A percentile compares a stretch with the other conserved stretches of the same genome.
phyloP scores from a whole-genome alignment of 2,797 vertebrate genomes.

The Carapus acus region DNA sequence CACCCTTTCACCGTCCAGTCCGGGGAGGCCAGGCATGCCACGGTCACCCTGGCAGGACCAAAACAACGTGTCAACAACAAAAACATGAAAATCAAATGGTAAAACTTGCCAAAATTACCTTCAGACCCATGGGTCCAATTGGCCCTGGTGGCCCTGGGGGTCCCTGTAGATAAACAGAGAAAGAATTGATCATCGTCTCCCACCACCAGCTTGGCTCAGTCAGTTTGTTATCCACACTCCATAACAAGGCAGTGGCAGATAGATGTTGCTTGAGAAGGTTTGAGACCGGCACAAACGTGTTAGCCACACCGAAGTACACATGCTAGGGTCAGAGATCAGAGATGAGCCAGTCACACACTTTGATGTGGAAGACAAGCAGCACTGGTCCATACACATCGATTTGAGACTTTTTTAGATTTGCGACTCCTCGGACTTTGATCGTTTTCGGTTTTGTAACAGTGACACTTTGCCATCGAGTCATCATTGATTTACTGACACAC shows the following conservation, averaged over 20 bases:
- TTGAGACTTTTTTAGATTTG: neutral
- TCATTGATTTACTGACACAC: too few species aligned
- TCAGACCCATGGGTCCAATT: conserved; percentile 80
- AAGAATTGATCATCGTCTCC: neutral
- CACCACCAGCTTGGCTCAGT: neutral
- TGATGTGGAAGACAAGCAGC: neutral
- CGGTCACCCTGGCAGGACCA: conserved; percentile 80
- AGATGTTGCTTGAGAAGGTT: neutral
- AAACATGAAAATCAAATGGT: neutral
- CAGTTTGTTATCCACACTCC: neutral
- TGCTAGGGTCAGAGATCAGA: conserved; percentile 30
- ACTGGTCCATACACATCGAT: neutral
- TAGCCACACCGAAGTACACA: conserved; percentile 44
- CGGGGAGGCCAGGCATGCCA: conserved; percentile 84
- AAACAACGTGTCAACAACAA: neutral
- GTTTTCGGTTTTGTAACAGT: too few species aligned
- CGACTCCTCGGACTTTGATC: too few species aligned
- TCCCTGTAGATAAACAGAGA: conserved; percentile 73
- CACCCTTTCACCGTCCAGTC: conserved; percentile 93
- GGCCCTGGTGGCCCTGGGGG: conserved; percentile 92
- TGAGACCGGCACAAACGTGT: conserved; percentile 11
- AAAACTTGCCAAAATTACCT: conserved; percentile 72
- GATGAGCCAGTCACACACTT: neutral
- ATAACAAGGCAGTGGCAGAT: neutral
- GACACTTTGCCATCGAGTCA: too few species aligned